phyloP scores from a whole-genome alignment of 2,888 invertebrate genomes.

The Cerastoderma edule region DNA sequence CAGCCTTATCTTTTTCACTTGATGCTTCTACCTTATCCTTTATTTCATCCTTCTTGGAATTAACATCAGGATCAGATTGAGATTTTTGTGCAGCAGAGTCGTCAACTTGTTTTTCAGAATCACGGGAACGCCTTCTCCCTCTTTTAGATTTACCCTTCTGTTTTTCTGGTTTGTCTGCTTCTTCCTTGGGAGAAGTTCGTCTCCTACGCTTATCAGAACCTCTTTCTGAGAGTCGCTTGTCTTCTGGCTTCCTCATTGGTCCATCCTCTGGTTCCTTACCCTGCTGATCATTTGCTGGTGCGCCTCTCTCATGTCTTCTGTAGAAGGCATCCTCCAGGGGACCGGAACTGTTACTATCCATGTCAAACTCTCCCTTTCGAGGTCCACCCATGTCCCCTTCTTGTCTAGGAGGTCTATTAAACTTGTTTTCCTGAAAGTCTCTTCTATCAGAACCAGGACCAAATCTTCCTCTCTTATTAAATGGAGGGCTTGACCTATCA shows the following conservation, averaged over 20 bases:
- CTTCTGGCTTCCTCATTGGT: neutral
- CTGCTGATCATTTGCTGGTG: neutral
- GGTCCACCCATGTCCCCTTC: neutral
- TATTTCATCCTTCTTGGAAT: neutral
- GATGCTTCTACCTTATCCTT: neutral
- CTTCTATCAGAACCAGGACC: neutral
- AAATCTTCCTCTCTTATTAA: slow-evolving; percentile 5
- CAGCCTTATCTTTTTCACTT: neutral
- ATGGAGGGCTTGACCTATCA: neutral
- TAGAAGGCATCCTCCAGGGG: neutral
- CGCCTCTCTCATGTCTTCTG: neutral
- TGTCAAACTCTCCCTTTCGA: neutral
- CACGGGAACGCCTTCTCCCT: too few species aligned
- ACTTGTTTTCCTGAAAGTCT: neutral
- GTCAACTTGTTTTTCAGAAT: too few species aligned
- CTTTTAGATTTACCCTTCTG: neutral
- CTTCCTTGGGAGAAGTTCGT: neutral
- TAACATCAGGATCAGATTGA: too few species aligned
- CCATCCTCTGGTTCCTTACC: neutral
- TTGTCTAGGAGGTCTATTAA: neutral
- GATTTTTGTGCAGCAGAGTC: too few species aligned
- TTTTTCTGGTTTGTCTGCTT: neutral
- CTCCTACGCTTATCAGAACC: neutral
- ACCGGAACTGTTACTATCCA: neutral
- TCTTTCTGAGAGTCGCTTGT: slow-evolving; percentile 2